phyloP scores from a whole-genome alignment of 2,888 invertebrate species.

The Hemicrepidius hirtus region DNA sequence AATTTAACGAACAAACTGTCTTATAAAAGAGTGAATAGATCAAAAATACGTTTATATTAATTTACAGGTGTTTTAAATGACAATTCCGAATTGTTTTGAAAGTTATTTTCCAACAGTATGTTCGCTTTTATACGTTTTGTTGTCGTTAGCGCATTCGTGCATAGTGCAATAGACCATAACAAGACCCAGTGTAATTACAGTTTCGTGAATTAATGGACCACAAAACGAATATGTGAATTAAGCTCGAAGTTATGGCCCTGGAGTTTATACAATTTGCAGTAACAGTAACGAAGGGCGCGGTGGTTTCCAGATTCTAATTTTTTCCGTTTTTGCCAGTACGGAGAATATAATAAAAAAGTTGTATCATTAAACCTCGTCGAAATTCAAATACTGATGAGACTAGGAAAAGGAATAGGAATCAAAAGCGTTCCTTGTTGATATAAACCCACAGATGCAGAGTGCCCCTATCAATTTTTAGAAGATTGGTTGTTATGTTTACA shows the following conservation, averaged over 20 bases:
- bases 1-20: no score
- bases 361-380: constrained; percentile 27
- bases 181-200: constrained; percentile 47
- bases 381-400: constrained; percentile 37
- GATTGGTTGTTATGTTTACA: constrained; percentile 54
- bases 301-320: background rate
- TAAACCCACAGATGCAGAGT: constrained; percentile 46
- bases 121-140: constrained; percentile 33
- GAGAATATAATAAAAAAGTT: constrained; percentile 31
- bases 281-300: constrained; percentile 1
- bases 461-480: constrained; percentile 51
- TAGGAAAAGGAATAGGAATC: constrained; percentile 39
- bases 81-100: constrained; percentile 12
- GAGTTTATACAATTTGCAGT: constrained; percentile 34
- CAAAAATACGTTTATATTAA: no score
- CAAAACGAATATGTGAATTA: constrained; percentile 52
- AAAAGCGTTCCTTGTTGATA: constrained; percentile 43
- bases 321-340: constrained; percentile 9
- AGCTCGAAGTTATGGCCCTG: constrained; percentile 34
- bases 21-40: no score
- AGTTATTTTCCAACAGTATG: constrained; percentile 26
- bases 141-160: constrained; percentile 44
- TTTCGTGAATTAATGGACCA: constrained; percentile 48
- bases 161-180: constrained; percentile 51
- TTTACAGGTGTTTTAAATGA: background rate